Evolutionary conservation across 2,888 invertebrate genomes (phyloP), one percentile per base, ranked within the genome.

Genomic region (Rhogogaster chlorosoma): DNA sequence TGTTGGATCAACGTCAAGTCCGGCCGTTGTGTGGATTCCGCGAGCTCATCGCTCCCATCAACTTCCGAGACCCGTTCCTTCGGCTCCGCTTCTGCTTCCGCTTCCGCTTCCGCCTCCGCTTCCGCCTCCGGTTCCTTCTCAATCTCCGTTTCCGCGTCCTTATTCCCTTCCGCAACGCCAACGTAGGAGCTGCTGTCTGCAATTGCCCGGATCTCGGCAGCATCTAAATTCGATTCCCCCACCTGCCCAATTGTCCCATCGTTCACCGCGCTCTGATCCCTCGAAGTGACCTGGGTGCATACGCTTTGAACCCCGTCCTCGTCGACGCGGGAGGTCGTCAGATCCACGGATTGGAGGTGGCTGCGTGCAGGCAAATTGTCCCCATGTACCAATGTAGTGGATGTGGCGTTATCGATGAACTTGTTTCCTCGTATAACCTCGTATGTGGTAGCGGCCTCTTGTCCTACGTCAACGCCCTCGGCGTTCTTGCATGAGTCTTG

Each of bases 161-260:
- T 92, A 38, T 93, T 92, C 38, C 93, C 92, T 32, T 91, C 87
- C 84, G 92, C 90, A 77, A 90, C 90, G 71, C 90, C 92, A 85
- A 91, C 86, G 5, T 38, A 2, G 15, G 32, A 32, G 29, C 29
- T 29, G n/a, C 29, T 29, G 29, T 32, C 49, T 7, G 77, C 77
- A 29, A 57, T 86, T 87, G 94, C 95, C 89, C 94, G 87, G 70
- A 89, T 94, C 86, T 95, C 95, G 90, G 95, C 94, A 85, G 95
- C 95, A 89, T 95, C 95, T 87, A 96, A 91, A 78, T 95, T 94
- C 88, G 96, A 95, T 92, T 96, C 96, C 87, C 94, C 93, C 15
- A 96, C 96, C 91, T 96, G 95, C 88, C 96, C 95, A 29, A 95
- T 95, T 84, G 96, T 95, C 84, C 75, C 32, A 87, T 86, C 71